Evolutionary conservation across 2,888 invertebrate species (phyloP), one percentile per base, ranked within the genome.

Genomic region (Spilarctia lutea): DNA sequence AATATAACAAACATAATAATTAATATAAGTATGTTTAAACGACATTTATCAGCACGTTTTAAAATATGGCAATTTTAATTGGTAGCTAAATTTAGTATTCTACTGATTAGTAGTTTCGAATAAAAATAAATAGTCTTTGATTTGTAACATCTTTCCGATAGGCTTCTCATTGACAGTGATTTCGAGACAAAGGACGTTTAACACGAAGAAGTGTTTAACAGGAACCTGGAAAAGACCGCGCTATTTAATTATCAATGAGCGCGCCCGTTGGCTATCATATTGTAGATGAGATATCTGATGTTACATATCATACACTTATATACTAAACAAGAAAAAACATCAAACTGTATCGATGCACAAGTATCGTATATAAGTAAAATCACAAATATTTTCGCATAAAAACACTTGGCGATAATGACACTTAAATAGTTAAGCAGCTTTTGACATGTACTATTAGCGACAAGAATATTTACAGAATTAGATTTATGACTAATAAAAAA

Each of bases 401-500:
- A 63, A 63, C 27, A 16, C 30, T 18, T 18, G 30, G 8, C 18
- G 7, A 30, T 63, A 63, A 30, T 30, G 30, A 63, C 30, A 18
- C 30, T 63, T 63, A 83, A 84, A 82, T 83, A 86, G 86, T 87
- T 85, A 86, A 87, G 85, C 83, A 83, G 82, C 81, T 81, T 85
- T 86, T 85, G 87, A 83, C 86, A 80, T 82, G 81, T 83, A 83
- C 85, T 82, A 87, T 88, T 87, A 86, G 83, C 85, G 88, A 89
- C 90, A 86, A 84, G 87, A 85, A 84, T 83, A 87, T 91, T 90
- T 90, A 90, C 86, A 83, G 87, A 85, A 86, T 86, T 87, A 92
- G 90, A 94, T 93, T 94, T 93, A 94, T 93, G 81, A 89, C 91
- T 87, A 85, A 88, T 92, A 93, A 92, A 93, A 71, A 93, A 93